phyloP scores from a whole-genome alignment of 1,140 invertebrate genomes.

The Papilio polyxenes region DNA sequence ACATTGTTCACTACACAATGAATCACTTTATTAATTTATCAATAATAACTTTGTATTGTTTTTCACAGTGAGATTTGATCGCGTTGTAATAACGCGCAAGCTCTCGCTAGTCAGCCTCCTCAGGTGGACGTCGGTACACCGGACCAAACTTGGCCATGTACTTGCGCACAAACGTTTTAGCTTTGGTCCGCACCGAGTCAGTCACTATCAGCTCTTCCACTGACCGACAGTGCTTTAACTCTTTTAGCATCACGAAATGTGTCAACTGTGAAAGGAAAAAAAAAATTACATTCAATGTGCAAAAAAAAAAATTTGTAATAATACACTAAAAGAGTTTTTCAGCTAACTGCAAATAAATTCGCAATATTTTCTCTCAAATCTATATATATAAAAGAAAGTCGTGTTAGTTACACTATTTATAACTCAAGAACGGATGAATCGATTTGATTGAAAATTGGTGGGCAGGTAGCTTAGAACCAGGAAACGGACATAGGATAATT shows the following conservation, averaged over 20 bases:
- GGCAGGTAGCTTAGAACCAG: no score
- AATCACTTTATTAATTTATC: background rate
- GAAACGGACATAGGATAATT: no score
- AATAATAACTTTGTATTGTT: background rate
- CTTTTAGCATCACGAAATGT: constrained; percentile 98
- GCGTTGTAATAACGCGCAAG: background rate
- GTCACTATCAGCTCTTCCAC: constrained; percentile 94
- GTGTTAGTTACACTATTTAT: no score
- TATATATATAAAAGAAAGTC: no score
- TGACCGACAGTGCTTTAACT: constrained; percentile 94
- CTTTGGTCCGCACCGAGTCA: constrained; percentile 95
- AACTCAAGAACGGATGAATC: no score
- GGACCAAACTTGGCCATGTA: constrained; percentile 97
- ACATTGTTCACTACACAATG: background rate
- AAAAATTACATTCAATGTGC: constrained; percentile 33
- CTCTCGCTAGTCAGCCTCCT: constrained; percentile 78
- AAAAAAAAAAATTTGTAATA: no score
- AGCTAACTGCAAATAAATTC: no score
- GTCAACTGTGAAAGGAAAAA: constrained; percentile 88
- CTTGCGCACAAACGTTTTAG: constrained; percentile 96
- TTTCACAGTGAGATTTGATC: background rate
- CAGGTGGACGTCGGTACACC: constrained; percentile 83
- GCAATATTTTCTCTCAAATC: no score
- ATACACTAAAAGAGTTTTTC: no score
- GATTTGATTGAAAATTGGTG: no score